phyloP scores from a whole-genome alignment of 2,797 vertebrate species.

The Threskiornis aethiopicus region DNA sequence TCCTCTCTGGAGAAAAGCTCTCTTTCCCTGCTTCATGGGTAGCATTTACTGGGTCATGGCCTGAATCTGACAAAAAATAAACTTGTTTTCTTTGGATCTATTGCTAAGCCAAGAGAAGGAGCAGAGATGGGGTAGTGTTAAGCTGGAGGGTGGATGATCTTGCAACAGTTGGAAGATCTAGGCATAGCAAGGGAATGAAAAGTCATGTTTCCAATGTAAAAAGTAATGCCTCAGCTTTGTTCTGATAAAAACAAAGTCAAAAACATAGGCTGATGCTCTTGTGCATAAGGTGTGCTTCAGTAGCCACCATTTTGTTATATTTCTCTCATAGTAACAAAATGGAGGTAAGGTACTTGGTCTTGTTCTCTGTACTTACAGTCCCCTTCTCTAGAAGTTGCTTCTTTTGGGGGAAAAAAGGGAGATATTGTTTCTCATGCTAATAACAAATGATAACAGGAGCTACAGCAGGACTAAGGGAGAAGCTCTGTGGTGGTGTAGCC shows the following conservation, averaged over 20 bases:
- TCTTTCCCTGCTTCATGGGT: neutral
- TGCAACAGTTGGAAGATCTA: neutral
- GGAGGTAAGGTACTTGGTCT: neutral
- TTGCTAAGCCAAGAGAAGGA: neutral
- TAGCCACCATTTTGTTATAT: slow-evolving; percentile 3
- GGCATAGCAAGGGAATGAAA: neutral
- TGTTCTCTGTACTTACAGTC: neutral
- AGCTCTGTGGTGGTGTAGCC: neutral
- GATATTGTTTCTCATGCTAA: neutral
- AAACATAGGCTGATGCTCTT: neutral
- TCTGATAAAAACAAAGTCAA: neutral
- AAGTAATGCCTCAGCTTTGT: neutral
- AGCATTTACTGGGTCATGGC: neutral
- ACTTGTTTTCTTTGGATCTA: neutral
- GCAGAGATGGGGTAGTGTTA: neutral
- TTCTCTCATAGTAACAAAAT: slow-evolving; percentile 8
- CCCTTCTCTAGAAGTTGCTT: neutral
- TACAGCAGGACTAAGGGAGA: neutral
- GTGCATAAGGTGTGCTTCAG: neutral
- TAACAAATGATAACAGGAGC: neutral
- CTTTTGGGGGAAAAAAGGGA: accelerated
- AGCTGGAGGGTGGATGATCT: neutral
- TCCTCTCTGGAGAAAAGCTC: neutral
- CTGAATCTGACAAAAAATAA: neutral
- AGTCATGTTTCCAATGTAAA: neutral